Evolutionary conservation across 1,140 invertebrate genomes (phyloP).

Genomic region (Heterodera carotae): DNA sequence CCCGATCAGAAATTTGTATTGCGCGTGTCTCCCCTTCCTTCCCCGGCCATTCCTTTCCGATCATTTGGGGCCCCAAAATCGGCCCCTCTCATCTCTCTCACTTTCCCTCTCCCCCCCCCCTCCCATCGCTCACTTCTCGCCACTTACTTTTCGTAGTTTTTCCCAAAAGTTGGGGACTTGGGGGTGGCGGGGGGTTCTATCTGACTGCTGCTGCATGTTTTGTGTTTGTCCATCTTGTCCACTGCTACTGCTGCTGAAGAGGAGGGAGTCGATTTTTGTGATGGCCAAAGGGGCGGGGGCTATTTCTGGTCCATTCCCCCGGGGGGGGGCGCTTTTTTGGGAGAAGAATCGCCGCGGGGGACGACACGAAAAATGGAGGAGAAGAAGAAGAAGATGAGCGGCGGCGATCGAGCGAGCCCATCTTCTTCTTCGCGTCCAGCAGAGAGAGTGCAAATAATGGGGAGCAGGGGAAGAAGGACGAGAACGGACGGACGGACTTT

Average conservation of each 20-base stretch:
- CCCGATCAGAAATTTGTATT: too few species aligned
- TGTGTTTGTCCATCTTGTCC: conserved; percentile 2
- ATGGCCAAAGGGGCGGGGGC: neutral
- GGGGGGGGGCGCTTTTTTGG: too few species aligned
- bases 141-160: neutral
- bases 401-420: too few species aligned
- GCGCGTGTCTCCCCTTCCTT: too few species aligned
- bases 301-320: neutral
- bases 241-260: neutral
- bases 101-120: too few species aligned
- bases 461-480: too few species aligned
- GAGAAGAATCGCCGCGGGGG: neutral
- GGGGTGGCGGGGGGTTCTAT: neutral
- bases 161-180: neutral
- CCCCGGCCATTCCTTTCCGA: too few species aligned
- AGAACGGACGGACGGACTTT: neutral
- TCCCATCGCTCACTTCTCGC: neutral
- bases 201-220: neutral
- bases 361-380: neutral
- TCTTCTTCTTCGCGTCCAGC: too few species aligned
- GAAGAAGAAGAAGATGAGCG: neutral
- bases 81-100: too few species aligned
- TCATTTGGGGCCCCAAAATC: too few species aligned
- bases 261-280: neutral
- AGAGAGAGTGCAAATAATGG: neutral